Evolutionary conservation across 2,113 vertebrate species (phyloP).

Genomic region (Gadus chalcogrammus): DNA sequence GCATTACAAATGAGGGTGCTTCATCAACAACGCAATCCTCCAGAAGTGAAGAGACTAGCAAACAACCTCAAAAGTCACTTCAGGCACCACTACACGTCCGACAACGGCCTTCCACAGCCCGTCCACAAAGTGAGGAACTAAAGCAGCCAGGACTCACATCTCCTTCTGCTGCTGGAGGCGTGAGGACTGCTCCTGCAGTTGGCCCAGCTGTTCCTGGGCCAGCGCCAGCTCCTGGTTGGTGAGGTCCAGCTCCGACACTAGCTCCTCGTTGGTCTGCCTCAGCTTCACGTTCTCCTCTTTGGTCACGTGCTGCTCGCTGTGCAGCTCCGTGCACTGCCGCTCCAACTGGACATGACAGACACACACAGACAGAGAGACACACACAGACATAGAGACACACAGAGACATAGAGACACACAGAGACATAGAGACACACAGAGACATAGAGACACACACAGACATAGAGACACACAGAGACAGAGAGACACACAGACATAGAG

Average conservation of each 20-base stretch:
- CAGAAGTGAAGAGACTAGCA: too few species aligned
- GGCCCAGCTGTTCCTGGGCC: constrained; percentile 80
- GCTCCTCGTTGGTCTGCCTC: constrained; percentile 82
- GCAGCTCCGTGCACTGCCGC: constrained; percentile 79
- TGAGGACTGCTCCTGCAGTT: constrained; percentile 80
- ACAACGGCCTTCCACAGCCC: neutral
- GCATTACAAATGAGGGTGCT: too few species aligned
- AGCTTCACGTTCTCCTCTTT: constrained; percentile 85
- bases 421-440: neutral
- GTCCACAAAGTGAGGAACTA: neutral
- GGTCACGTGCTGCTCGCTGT: constrained; percentile 81
- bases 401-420: neutral
- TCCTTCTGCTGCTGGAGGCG: constrained; percentile 84
- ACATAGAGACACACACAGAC: neutral
- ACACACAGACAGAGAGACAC: neutral
- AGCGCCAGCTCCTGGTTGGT: constrained; percentile 73
- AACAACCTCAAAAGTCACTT: too few species aligned
- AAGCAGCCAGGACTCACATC: constrained; percentile 72
- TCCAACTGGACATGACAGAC: constrained; percentile 75
- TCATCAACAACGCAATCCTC: too few species aligned
- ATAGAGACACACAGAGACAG: neutral
- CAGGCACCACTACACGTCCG: too few species aligned
- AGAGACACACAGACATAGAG: too few species aligned
- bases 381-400: neutral
- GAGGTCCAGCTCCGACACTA: constrained; percentile 79